Conservation (phyloP, 2,888 invertebrate genomes). For the Mythimna vitellina region DNA sequence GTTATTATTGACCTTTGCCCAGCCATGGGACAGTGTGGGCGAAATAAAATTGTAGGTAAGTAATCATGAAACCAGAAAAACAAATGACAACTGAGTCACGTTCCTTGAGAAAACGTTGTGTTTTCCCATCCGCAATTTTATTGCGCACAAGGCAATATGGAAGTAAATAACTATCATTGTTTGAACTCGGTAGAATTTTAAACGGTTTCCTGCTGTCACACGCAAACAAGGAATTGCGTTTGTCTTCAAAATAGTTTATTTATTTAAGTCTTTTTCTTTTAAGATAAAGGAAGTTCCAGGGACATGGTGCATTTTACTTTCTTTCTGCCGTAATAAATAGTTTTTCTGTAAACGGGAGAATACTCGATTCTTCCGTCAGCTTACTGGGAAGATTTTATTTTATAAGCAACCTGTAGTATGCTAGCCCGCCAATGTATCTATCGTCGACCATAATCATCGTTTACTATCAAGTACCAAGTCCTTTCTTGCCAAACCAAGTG, state of each 20-base stretch:
- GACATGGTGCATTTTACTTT: background rate
- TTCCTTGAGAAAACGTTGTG: conserved; percentile 14
- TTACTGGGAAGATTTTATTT: too few species aligned
- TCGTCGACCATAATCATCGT: too few species aligned
- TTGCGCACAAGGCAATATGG: background rate
- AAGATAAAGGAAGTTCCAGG: background rate
- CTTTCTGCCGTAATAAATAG: background rate
- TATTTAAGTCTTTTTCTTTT: conserved; percentile 9
- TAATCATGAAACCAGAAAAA: background rate
- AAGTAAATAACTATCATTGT: conserved; percentile 33
- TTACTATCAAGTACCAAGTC: too few species aligned
- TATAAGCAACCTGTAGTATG: too few species aligned
- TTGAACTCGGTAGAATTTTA: conserved; percentile 40
- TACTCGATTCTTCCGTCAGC: too few species aligned
- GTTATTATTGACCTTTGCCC: too few species aligned
- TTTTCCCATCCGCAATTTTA: conserved; percentile 2
- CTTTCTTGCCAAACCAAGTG: too few species aligned
- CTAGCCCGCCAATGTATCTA: too few species aligned
- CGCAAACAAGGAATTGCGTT: background rate
- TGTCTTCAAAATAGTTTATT: conserved; percentile 4
- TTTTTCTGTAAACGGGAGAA: background rate
- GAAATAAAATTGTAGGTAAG: too few species aligned
- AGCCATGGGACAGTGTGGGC: too few species aligned
- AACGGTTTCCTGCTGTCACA: conserved; percentile 20
- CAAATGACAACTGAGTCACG: conserved; percentile 4